Conservation (phyloP, 2,888 invertebrate genomes). For the Epiblema foenella region DNA sequence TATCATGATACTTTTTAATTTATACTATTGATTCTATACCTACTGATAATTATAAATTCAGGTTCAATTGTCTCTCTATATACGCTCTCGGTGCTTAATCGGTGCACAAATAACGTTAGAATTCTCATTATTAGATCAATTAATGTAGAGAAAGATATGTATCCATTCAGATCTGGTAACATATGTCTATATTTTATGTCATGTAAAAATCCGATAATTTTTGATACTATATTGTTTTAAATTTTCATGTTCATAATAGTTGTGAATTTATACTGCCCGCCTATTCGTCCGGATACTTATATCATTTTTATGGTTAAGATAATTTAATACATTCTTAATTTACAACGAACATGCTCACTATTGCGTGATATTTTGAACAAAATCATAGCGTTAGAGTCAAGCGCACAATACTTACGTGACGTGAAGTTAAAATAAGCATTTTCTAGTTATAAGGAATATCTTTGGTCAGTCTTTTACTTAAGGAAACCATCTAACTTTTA, state of each 20-base stretch:
- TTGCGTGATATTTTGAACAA: slow-evolving; percentile 37
- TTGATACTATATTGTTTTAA: slow-evolving; percentile 1
- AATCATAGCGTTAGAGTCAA: slow-evolving; percentile 35
- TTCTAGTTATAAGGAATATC: slow-evolving; percentile 14
- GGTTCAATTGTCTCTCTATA: not conserved
- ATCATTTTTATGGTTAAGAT: slow-evolving; percentile 19
- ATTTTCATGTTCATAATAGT: not conserved
- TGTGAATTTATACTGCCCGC: slow-evolving; percentile 1
- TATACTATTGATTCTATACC: not conserved
- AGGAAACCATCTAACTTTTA: slow-evolving; percentile 2
- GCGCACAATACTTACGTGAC: slow-evolving; percentile 39
- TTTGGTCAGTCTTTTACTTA: slow-evolving; percentile 19
- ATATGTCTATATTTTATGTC: not conserved
- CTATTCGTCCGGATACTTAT: slow-evolving; percentile 18
- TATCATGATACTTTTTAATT: not conserved
- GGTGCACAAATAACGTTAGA: not conserved
- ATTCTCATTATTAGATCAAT: slow-evolving; percentile 4
- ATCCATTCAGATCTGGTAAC: not conserved
- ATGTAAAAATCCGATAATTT: not conserved
- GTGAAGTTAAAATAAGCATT: slow-evolving; percentile 38
- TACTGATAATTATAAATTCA: not conserved
- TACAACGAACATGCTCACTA: slow-evolving; percentile 43
- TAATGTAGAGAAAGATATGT: not conserved
- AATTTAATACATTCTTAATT: slow-evolving; percentile 24
- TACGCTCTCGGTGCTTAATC: not conserved